phyloP scores from a whole-genome alignment of 2,113 vertebrate genomes.

The Eptatretus burgeri region DNA sequence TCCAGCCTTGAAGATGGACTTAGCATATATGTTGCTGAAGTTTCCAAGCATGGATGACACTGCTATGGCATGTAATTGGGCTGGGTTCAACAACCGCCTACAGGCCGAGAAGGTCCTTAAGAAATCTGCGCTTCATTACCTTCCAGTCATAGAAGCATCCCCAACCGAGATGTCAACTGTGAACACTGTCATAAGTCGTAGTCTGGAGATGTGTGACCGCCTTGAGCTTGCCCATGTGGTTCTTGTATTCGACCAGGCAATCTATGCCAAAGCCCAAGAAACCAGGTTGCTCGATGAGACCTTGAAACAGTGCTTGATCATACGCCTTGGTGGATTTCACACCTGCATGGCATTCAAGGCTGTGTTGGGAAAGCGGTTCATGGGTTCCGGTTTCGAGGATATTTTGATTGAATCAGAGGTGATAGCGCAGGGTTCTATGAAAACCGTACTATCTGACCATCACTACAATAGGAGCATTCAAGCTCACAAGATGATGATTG shows the following conservation, averaged over 20 bases:
- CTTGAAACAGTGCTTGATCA: background rate
- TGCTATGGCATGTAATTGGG: too few species aligned
- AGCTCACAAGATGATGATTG: too few species aligned
- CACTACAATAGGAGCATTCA: too few species aligned
- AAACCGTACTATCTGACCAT: too few species aligned
- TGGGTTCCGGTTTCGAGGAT: conserved; percentile 7
- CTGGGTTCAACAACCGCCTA: too few species aligned
- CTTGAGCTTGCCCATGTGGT: background rate
- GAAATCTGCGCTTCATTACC: conserved; percentile 9
- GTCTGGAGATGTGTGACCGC: background rate
- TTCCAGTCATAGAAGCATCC: too few species aligned
- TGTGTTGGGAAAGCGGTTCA: conserved; percentile 6
- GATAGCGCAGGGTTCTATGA: too few species aligned
- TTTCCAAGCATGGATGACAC: too few species aligned
- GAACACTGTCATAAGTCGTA: background rate
- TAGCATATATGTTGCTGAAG: too few species aligned
- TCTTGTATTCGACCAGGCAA: background rate
- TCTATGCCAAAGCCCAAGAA: conserved; percentile 7
- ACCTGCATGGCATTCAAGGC: conserved; percentile 7
- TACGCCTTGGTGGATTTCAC: conserved; percentile 7
- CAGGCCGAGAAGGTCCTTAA: too few species aligned
- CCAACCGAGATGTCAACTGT: conserved; percentile 4
- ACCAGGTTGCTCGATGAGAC: background rate
- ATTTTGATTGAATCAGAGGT: too few species aligned
- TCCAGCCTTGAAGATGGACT: too few species aligned